Evolutionary conservation across 2,888 invertebrate species (phyloP), one percentile per base, ranked within the genome.

Genomic region (Lithophane socia): DNA sequence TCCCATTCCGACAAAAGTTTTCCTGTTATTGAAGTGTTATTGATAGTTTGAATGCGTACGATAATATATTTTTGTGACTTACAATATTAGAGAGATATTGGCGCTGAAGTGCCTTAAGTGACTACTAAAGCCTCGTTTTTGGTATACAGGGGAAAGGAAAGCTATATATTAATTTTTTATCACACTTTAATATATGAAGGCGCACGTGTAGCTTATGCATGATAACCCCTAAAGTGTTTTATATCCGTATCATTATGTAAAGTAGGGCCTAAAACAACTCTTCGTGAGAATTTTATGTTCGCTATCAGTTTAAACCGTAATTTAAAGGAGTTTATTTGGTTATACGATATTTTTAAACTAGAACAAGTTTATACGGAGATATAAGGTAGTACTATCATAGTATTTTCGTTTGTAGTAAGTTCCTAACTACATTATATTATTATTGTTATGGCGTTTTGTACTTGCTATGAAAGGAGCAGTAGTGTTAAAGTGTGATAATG

Each of bases 201-300:
- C 83, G 79, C 83, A 88, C 88, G 87, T 90, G 88, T 75, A 72
- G 68, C 61, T 67, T 76, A 64, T 75, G 54, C 74, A 75, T 82
- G 77, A 81, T 79, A 83, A 75, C 79, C 83, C 77, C 75, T 78
- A 75, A 85, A 89, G 84, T 89, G 89, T 90, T 92, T 92, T 93
- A 92, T 92, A 89, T 88, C 89, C 90, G 88, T 90, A 91, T 92
- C 92, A 93, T 94, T 95, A 94, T 95, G 95, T 93, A 94, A 95
- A 95, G 88, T 90, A 91, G 92, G 91, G 88, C 93, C 94, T 94
- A 94, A 94, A 95, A 94, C 94, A 95, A 95, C 94, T 94, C 92
- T 90, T 90, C 90, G 91, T 80, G 90, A 90, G 91, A 92, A 92
- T 94, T 93, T 94, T 94, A 87, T 76, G 80, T 74, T 87, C 91